Base-by-base conservation (phyloP, 2,888 invertebrate genomes). In the Drosophila putrida region DNA sequence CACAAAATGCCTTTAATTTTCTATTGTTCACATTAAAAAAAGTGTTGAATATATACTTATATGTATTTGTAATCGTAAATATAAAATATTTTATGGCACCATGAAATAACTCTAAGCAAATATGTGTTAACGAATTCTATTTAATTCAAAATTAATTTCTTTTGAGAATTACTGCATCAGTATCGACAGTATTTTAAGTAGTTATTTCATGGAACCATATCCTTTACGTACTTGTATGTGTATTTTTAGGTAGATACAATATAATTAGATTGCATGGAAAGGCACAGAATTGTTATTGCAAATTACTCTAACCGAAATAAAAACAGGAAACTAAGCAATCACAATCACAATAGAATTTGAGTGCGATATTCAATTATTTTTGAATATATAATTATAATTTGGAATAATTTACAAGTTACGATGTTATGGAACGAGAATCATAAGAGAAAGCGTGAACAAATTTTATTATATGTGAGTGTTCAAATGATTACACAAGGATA, bases 1-100 rank as follows among this genome's bases (percentile, higher is more conserved):
- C 82, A 88, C 82, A 57, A 71, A 88, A 63, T 85, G 82, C 82
- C 82, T 83, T 88, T 88, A 51, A 73, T 79, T 82, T 84, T 83
- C 44, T 62, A 60, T 78, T 74, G 60, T 75, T 69, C 53, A 75
- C 50, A 76, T 61, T 60, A 44, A 35, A 77, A 65, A 41, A 35
- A 31, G 39, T 55, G 43, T 59, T 71, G 20, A 38, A 46, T 53
- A 38, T 50, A 46, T 20, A 35, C 28, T 3, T 11, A 33, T 46
- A 47, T 13, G n/a, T 46, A 41, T 41, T 8, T 50, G 43, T 35
- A 43, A 33, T 15, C 6, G 11, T 35, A 13, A 36, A 47, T 59
- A 59, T 53, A n/a, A 38, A 53, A 53, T 49, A 47, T 28, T 4
- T n/a, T 31, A 55, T 55, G 35, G 35, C 46, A 25, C 43, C 71